A percentile compares a stretch with the other conserved stretches of the same genome.
These are phyloP conservation scores for Hylia prasina DNA, from an alignment of 2,113 vertebrate genomes.

Conservation along the genomic window DNA sequence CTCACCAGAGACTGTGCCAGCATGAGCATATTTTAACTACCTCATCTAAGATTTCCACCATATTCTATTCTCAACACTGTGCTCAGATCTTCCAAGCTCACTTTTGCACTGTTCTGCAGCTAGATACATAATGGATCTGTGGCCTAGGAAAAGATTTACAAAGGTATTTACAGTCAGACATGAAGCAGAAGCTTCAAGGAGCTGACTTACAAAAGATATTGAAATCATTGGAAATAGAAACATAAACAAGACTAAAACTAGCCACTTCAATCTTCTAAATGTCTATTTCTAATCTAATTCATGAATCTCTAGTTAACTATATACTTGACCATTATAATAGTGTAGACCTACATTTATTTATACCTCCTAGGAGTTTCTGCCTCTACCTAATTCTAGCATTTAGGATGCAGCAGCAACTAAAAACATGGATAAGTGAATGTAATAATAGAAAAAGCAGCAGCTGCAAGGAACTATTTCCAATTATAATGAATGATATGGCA, in stretches of 20 bases:
- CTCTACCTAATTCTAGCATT: background rate
- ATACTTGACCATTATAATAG: background rate
- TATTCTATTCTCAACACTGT: background rate
- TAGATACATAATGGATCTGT: background rate
- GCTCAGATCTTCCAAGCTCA: background rate
- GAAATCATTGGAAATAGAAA: background rate
- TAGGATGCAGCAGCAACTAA: background rate
- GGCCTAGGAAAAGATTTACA: background rate
- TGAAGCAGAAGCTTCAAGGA: background rate
- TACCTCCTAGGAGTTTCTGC: background rate
- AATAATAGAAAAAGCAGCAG: background rate
- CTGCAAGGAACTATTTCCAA: background rate
- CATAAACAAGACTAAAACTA: background rate
- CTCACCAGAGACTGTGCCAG: background rate
- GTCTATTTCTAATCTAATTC: background rate
- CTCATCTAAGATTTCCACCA: background rate
- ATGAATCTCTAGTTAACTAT: background rate
- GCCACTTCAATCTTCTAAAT: background rate
- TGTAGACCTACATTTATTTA: background rate
- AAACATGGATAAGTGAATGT: background rate
- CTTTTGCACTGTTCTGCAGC: background rate
- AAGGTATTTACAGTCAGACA: background rate
- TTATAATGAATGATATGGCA: background rate
- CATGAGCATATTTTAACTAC: background rate
- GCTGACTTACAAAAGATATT: background rate